Percentiles rank a stretch among this genome's conserved stretches.
phyloP scores from a whole-genome alignment of 2,797 vertebrate genomes.

The Semaprochilodus insignis region DNA sequence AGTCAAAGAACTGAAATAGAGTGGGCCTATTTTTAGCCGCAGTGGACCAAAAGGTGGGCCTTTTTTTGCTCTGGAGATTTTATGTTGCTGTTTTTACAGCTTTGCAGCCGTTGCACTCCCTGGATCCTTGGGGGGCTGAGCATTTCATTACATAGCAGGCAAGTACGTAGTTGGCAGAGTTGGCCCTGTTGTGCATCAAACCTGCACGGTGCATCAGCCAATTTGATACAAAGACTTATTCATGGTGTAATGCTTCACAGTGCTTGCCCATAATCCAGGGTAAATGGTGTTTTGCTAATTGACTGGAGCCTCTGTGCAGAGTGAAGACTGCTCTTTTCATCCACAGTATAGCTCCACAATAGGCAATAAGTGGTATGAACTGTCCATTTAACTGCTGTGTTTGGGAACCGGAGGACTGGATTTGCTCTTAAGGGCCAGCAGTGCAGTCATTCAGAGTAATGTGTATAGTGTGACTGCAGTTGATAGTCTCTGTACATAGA shows the following conservation, averaged over 20 bases:
- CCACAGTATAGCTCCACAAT: too few species aligned
- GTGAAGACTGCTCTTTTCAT: neutral
- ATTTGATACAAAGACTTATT: neutral
- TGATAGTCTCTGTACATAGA: too few species aligned
- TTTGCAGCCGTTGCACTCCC: neutral
- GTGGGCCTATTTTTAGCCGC: constrained; percentile 11
- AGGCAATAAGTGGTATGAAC: too few species aligned
- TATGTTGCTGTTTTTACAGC: constrained; percentile 16
- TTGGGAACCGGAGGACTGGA: neutral
- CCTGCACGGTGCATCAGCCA: neutral
- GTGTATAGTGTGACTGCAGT: too few species aligned
- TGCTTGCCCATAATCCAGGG: neutral
- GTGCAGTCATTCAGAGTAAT: too few species aligned
- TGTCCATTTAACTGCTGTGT: neutral
- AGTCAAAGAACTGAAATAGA: constrained; percentile 22
- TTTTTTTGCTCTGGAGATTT: neutral
- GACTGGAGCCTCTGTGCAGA: neutral
- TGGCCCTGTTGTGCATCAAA: neutral
- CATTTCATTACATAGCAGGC: neutral
- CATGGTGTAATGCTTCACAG: neutral
- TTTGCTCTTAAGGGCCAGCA: neutral
- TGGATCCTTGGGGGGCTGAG: neutral
- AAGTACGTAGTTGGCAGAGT: neutral
- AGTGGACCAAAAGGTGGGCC: neutral
- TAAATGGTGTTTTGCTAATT: constrained; percentile 3